Evolutionary conservation across 2,888 invertebrate species (phyloP), one percentile per base, ranked within the genome.

Genomic region (Hyposoter didymator): DNA sequence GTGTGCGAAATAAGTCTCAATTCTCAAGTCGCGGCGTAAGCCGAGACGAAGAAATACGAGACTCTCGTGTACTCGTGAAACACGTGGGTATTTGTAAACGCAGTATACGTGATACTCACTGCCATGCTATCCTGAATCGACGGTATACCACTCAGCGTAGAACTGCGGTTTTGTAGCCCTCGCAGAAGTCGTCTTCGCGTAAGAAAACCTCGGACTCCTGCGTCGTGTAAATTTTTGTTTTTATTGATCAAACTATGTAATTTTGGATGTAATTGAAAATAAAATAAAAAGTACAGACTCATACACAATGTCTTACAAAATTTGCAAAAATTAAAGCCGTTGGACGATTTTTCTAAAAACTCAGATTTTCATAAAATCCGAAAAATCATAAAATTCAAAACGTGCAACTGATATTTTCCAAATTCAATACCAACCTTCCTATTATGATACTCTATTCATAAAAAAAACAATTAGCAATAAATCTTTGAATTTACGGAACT

Each of bases 141-240:
- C 66, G 91, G 88, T 62, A 90, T 86, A 39, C 90, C 89, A 39
- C 89, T 87, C 64, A 91, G 84, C 35, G 90, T 90, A 10, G 90
- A 88, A 76, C 88, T 88, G 19, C 88, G 89, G 17, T 85, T 85
- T 43, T 72, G 86, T 62, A 88, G 89, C 45, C 88, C 85, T 73
- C 88, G 88, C 39, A 88, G 90, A 52, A 89, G 84, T 28, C 88
- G 89, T 59, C 90, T 89, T n/a, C 92, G 89, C 17, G 90, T 88
- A n/a, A 92, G 86, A 82, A 91, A 92, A 59, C 92, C 92, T 76
- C 92, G 90, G 32, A 92, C 84, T 62, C 91, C 92, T 92, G 59
- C 49, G 2, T 32, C n/a, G 45, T 12, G 28, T 52, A 64, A 3
- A 43, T 72, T n/a, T 10, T 1, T 49, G 10, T 12, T 70, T 74